Conservation (phyloP, 2,888 invertebrate genomes). For the Ectemnius continuus region DNA sequence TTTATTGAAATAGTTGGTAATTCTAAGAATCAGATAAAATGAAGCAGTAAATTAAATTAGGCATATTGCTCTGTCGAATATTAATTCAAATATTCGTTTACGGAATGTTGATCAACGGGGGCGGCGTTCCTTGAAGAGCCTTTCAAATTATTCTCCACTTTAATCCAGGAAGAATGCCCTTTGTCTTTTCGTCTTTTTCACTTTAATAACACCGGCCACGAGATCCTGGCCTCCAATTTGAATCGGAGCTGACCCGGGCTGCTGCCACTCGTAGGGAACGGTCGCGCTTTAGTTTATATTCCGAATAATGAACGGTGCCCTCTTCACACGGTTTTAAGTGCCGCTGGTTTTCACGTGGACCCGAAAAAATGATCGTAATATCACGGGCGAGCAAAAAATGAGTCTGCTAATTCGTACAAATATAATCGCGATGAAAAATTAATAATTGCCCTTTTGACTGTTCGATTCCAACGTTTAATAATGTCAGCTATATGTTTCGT, state of each 20-base stretch:
- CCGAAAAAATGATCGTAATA: background rate
- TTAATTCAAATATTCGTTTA: conserved; percentile 7
- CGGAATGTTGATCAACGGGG: conserved; percentile 9
- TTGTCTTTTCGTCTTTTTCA: conserved; percentile 27
- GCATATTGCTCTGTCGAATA: no score
- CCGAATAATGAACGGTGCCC: conserved; percentile 18
- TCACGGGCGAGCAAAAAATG: background rate
- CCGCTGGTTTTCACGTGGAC: background rate
- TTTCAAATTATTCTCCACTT: conserved; percentile 31
- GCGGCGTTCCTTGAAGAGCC: background rate
- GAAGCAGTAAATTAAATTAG: no score
- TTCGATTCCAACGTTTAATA: no score
- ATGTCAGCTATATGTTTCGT: no score
- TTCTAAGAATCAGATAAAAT: background rate
- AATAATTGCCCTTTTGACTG: no score
- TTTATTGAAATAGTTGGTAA: no score
- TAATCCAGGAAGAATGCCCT: conserved; percentile 45
- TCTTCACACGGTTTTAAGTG: conserved; percentile 16
- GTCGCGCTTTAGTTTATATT: conserved; percentile 22
- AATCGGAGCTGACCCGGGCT: conserved; percentile 19
- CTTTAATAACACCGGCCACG: conserved; percentile 13
- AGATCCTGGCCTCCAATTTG: conserved; percentile 29
- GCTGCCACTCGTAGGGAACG: background rate
- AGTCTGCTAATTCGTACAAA: background rate
- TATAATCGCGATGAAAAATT: no score